A percentile compares a stretch with the other conserved stretches of the same genome.
Conservation (phyloP, 2,888 invertebrate genomes). For the Spialia ferax region DNA sequence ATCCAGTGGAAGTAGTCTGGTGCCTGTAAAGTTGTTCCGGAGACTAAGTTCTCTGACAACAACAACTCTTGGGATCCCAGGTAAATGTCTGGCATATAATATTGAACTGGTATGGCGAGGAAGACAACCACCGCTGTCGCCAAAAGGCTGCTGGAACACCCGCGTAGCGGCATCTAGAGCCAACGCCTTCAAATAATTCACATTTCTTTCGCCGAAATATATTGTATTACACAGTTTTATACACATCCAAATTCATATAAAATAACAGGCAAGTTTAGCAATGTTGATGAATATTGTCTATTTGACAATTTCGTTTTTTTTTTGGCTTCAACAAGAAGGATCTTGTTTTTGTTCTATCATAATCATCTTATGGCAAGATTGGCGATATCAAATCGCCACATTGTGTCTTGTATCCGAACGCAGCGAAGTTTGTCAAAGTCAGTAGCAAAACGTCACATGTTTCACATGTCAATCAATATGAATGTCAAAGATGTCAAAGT, state of each 20-base stretch:
- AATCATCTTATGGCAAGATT: not conserved
- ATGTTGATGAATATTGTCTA: conserved; percentile 10
- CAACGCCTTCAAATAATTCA: conserved; percentile 25
- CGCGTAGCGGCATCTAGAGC: conserved; percentile 61
- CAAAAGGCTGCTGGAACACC: conserved; percentile 65
- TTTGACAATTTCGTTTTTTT: conserved; percentile 21
- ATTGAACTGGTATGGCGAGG: conserved; percentile 68
- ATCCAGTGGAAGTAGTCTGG: conserved; percentile 48
- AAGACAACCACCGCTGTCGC: conserved; percentile 62
- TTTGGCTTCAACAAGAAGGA: not conserved
- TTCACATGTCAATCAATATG: no score
- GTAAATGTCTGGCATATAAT: conserved; percentile 62
- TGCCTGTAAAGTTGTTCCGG: conserved; percentile 41
- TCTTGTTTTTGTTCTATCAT: not conserved
- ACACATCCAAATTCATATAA: conserved; percentile 7
- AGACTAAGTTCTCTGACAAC: conserved; percentile 41
- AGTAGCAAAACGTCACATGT: not conserved
- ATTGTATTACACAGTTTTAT: conserved; percentile 5
- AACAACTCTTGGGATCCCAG: conserved; percentile 49
- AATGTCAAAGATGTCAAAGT: conserved; percentile 1
- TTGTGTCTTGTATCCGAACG: conserved; percentile 21
- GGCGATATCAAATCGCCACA: no score
- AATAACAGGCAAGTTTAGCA: not conserved
- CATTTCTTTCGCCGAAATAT: conserved; percentile 30
- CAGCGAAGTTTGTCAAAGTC: not conserved